Evolutionary conservation across 2,113 vertebrate genomes (phyloP).

Genomic region (Fukomys damarensis): DNA sequence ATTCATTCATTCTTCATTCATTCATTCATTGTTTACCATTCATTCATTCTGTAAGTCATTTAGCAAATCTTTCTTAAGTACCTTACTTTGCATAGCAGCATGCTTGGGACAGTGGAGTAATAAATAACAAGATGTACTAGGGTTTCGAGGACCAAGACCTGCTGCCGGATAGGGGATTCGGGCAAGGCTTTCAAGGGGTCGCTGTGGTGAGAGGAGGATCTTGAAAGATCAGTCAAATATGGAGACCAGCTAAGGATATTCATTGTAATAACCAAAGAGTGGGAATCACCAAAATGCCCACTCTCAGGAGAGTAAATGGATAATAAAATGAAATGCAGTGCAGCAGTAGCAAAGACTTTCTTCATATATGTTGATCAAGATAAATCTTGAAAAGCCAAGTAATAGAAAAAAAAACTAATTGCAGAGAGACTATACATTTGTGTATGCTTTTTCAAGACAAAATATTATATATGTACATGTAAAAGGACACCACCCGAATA

Average conservation of each 20-base stretch:
- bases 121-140: not conserved
- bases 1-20: not conserved
- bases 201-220: not conserved
- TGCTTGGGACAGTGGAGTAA: not conserved
- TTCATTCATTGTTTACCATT: not conserved
- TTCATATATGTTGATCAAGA: not conserved
- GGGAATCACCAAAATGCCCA: not conserved
- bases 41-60: not conserved
- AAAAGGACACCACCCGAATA: not conserved
- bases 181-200: not conserved
- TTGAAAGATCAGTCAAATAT: not conserved
- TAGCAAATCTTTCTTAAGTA: not conserved
- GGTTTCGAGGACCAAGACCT: not conserved
- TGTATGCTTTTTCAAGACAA: not conserved
- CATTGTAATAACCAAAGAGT: not conserved
- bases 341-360: not conserved
- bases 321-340: not conserved
- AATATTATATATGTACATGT: not conserved
- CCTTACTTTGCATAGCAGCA: not conserved
- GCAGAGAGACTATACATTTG: conserved; percentile 20
- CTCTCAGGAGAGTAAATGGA: not conserved
- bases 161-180: not conserved
- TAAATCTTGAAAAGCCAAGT: not conserved
- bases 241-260: not conserved
- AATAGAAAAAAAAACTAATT: conserved; percentile 21